Evolutionary conservation across 2,113 vertebrate genomes (phyloP), one percentile per base, ranked within the genome.

Genomic region (Pogonocichla stellata): DNA sequence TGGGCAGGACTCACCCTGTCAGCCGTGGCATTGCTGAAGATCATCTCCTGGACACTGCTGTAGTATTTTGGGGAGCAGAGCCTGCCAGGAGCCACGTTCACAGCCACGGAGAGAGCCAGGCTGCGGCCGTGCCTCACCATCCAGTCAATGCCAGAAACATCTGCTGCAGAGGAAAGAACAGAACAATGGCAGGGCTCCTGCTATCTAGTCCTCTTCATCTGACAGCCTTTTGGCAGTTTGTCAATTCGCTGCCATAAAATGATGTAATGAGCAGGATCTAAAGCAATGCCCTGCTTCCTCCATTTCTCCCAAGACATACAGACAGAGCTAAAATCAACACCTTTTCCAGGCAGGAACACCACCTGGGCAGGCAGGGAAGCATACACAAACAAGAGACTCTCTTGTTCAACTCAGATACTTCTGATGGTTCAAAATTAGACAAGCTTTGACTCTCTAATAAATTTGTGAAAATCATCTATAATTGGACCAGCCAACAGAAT

Each of bases 51-150:
- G 66, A 99, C 98, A 0, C 97, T 98, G 12, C 58, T 96, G 38
- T 97, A 97, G 93, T 99, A 99, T 33, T 97, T 99, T 64, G 98
- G 98, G 26, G 84, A 91, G 26, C 98, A 99, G n/a, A 99, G 98
- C 97, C 97, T 98, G 92, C 96, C 88, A 2, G 99, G 98, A 71
- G 98, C 98, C 66, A 98, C 98, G 0, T 98, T 99, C 53, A 99
- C 98, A 12, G 99, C 98, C 69, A 99, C 98, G 0, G 99, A 98
- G 51, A 99, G 98, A 1, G 99, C 99, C 97, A 99, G 92, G 97
- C 99, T 99, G 13, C 99, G 98, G 13, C 99, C 99, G 0, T 99
- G 99, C 80, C 99, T 98, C 95, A 99, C 99, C 99, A 99, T 99
- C 99, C 99, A 99, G 98, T 99, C 99, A 22, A 99, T 98, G 62